Evolutionary conservation across 2,888 invertebrate species (phyloP), one percentile per base, ranked within the genome.

Genomic region (Rhabditoides inermis): DNA sequence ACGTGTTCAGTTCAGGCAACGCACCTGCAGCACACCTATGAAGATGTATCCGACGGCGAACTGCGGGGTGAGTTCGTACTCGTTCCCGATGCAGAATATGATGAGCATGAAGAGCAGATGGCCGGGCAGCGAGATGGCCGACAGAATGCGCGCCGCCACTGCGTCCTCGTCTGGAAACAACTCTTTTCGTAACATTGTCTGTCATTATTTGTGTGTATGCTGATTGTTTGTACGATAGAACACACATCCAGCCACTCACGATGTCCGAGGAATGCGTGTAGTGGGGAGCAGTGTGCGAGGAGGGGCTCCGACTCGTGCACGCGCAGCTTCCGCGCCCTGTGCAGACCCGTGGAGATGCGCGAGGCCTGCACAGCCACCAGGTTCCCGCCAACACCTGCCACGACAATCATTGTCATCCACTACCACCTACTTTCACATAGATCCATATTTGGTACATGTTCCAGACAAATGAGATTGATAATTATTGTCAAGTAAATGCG

Each of bases 381-480:
- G 40, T 73, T 73, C 3, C 73, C 73, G 12, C 73, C 73, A 23
- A 72, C 60, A 3, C 69, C 65, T 65, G 44, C 46, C 56, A 26
- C n/a, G n/a, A n/a, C n/a, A n/a, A n/a, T n/a, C n/a, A n/a, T n/a
- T n/a, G n/a, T n/a, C n/a, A n/a, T n/a, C n/a, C n/a, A n/a, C n/a
- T n/a, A n/a, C n/a, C n/a, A n/a, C n/a, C n/a, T n/a, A n/a, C n/a
- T n/a, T n/a, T n/a, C n/a, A n/a, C n/a, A n/a, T n/a, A n/a, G n/a
- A n/a, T n/a, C n/a, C n/a, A n/a, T n/a, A n/a, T n/a, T n/a, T n/a
- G n/a, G n/a, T n/a, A n/a, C n/a, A n/a, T n/a, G n/a, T n/a, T n/a
- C n/a, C n/a, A n/a, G n/a, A n/a, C n/a, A n/a, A n/a, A n/a, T n/a
- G n/a, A n/a, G n/a, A n/a, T n/a, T n/a, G n/a, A n/a, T n/a, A n/a